Evolutionary conservation across 2,888 invertebrate species (phyloP).

Genomic region (Carabus problematicus): DNA sequence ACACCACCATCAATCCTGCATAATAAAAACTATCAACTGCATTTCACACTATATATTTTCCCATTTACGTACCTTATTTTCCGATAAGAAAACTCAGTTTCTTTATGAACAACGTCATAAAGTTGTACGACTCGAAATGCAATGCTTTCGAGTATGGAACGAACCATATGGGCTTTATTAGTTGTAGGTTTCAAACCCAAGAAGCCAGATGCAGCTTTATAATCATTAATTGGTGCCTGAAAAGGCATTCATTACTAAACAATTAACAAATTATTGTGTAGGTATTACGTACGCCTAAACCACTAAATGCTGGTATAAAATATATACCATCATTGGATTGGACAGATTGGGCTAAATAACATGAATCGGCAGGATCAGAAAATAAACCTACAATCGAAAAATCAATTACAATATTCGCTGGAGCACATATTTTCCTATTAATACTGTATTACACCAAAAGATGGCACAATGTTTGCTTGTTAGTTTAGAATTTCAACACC

Average conservation of each 20-base stretch:
- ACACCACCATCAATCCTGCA: conserved; percentile 94
- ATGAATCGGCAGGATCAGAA: conserved; percentile 69
- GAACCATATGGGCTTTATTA: conserved; percentile 76
- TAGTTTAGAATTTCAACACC: no score
- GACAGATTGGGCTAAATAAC: conserved; percentile 72
- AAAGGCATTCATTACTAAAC: conserved; percentile 43
- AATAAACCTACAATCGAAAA: conserved; percentile 66
- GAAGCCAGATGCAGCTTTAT: conserved; percentile 83
- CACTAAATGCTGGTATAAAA: conserved; percentile 91
- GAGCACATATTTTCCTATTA: conserved; percentile 5
- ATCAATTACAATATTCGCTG: no score
- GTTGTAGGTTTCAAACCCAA: conserved; percentile 79
- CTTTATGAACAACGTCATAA: conserved; percentile 73
- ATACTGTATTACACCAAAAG: no score
- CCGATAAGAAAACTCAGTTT: conserved; percentile 68
- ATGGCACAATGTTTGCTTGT: no score
- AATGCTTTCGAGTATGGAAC: conserved; percentile 86
- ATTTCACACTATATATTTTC: background rate
- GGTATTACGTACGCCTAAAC: conserved; percentile 72
- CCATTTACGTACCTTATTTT: conserved; percentile 65
- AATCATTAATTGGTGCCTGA: conserved; percentile 90
- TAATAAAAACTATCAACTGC: conserved; percentile 19
- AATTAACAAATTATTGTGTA: conserved; percentile 14
- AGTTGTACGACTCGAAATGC: conserved; percentile 83
- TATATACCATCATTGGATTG: conserved; percentile 77